These are phyloP conservation scores for Cranoglanis bouderius DNA, from an alignment of 2,113 vertebrate species.

Conservation along the genomic window DNA sequence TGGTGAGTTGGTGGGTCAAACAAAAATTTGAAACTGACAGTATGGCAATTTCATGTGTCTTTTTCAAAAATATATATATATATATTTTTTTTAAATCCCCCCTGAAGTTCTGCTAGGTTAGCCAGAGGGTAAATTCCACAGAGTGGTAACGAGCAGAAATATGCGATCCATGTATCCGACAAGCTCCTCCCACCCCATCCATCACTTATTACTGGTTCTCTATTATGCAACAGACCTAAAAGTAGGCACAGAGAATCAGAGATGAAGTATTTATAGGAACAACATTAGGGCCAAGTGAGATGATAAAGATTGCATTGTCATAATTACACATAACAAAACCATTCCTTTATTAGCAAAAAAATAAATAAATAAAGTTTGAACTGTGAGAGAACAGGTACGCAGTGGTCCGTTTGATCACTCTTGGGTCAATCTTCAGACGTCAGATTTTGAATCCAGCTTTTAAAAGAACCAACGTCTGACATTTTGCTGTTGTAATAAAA, in stretches of 20 bases:
- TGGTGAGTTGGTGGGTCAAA: not conserved
- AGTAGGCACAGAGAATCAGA: not conserved
- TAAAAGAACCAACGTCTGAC: slow-evolving; percentile 11
- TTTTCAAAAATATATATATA: not conserved
- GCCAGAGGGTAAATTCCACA: slow-evolving; percentile 55
- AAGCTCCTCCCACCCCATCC: not conserved
- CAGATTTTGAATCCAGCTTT: not conserved
- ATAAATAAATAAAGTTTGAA: too few species aligned
- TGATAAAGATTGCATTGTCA: not conserved
- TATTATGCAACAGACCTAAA: slow-evolving; percentile 34
- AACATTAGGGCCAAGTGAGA: not conserved
- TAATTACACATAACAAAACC: not conserved
- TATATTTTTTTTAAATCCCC: too few species aligned
- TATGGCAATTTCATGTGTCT: slow-evolving; percentile 22
- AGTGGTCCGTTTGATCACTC: not conserved
- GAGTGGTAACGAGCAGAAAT: slow-evolving; percentile 53
- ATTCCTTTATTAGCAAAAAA: not conserved
- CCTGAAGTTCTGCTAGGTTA: slow-evolving; percentile 15
- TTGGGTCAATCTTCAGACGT: not conserved
- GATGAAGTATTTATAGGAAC: not conserved
- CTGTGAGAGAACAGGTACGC: not conserved
- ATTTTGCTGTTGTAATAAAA: not conserved
- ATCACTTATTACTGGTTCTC: slow-evolving; percentile 18
- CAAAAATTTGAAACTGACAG: slow-evolving; percentile 1
- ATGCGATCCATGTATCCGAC: slow-evolving; percentile 54